phyloP scores from a whole-genome alignment of 2,113 vertebrate species.

The Chionodraco myersi region DNA sequence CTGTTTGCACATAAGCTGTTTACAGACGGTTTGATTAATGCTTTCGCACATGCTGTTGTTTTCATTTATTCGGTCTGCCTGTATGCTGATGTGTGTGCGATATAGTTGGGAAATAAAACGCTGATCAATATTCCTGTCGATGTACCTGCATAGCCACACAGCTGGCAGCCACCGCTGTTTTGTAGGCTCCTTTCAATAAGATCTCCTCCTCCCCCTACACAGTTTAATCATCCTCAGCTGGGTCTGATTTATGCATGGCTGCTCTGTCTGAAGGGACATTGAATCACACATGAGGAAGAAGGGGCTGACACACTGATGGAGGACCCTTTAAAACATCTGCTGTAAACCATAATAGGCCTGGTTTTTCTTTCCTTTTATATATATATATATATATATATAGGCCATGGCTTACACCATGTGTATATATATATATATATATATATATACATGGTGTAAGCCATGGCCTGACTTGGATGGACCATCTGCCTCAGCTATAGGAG shows the following conservation, averaged over 20 bases:
- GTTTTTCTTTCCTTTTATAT: not conserved
- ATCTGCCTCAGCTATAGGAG: conserved; percentile 42
- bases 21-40: conserved; percentile 13
- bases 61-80: conserved; percentile 20
- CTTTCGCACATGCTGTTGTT: conserved; percentile 60
- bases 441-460: not conserved
- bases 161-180: not conserved
- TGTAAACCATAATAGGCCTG: conserved; percentile 21
- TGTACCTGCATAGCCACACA: conserved; percentile 32
- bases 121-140: conserved; percentile 51
- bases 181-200: not conserved
- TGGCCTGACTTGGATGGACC: conserved; percentile 4
- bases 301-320: not conserved
- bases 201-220: not conserved
- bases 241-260: conserved; percentile 44
- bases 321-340: conserved; percentile 2
- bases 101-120: not conserved
- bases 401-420: no score
- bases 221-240: conserved; percentile 13
- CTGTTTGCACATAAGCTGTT: conserved; percentile 27
- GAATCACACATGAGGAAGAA: not conserved
- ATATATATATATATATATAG: no score
- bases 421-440: not conserved
- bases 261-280: conserved; percentile 9
- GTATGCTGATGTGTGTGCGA: conserved; percentile 10